These are phyloP conservation scores for Xylota sylvarum DNA, from an alignment of 2,888 invertebrate genomes.

Conservation along the genomic window DNA sequence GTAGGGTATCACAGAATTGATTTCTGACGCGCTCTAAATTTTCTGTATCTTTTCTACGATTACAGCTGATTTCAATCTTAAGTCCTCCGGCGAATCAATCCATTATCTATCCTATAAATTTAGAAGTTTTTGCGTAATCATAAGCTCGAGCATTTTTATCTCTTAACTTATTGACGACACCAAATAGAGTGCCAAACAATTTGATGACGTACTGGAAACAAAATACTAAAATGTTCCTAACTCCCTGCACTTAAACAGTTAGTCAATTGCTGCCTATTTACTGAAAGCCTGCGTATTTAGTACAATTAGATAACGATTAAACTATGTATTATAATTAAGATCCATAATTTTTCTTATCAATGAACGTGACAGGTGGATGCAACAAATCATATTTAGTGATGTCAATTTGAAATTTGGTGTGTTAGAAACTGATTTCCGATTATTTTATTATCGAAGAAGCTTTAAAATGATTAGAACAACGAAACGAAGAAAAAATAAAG, in stretches of 20 bases:
- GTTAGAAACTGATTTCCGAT: not conserved
- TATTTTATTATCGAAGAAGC: not conserved
- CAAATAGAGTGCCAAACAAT: not conserved
- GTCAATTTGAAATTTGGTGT: not conserved
- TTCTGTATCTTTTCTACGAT: too few species aligned
- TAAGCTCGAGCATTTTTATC: too few species aligned
- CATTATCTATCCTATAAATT: too few species aligned
- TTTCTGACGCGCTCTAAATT: too few species aligned
- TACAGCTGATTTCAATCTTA: too few species aligned
- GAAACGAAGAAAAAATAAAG: not conserved
- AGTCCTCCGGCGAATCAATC: too few species aligned
- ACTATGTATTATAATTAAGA: not conserved
- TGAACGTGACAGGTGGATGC: not conserved
- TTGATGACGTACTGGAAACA: not conserved
- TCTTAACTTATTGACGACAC: too few species aligned
- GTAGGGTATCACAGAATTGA: too few species aligned
- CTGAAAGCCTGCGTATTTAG: not conserved
- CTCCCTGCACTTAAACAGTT: not conserved
- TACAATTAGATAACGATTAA: not conserved
- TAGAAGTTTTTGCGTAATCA: too few species aligned
- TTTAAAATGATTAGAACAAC: not conserved
- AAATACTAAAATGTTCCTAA: not conserved
- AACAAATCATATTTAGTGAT: constrained; percentile 1
- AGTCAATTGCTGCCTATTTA: not conserved
- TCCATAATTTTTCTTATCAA: constrained; percentile 1